Conservation (phyloP, 53 echinoderm and acorn worm species). For the Temnopleurus reevesii region DNA sequence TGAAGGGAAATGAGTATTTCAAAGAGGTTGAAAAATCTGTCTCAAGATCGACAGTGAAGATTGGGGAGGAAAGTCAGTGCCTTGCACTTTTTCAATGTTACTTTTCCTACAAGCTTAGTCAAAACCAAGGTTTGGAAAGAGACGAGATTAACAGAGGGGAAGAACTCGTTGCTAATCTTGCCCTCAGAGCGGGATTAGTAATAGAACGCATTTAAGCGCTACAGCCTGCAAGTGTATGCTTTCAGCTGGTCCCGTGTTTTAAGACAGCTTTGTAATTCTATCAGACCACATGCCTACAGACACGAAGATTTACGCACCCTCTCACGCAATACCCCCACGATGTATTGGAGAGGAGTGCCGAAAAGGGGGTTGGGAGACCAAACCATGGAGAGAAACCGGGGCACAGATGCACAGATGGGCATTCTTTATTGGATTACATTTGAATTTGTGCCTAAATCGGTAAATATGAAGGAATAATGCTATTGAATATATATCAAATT, state of each 20-base stretch:
- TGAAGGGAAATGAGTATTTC: conserved; percentile 2
- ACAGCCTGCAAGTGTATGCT: conserved; percentile 20
- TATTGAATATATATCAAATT: neutral
- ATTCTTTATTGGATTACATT: neutral
- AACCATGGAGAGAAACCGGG: neutral
- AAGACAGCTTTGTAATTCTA: conserved; percentile 38
- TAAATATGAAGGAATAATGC: neutral
- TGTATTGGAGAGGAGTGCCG: neutral
- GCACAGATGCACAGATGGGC: conserved; percentile 32
- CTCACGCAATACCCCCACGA: conserved; percentile 16
- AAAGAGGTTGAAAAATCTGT: neutral
- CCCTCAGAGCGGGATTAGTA: conserved; percentile 48
- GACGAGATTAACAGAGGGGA: conserved; percentile 21
- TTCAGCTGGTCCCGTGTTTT: conserved; percentile 41
- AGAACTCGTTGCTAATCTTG: conserved; percentile 30
- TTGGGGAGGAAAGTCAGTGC: neutral
- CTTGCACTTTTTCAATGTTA: conserved; percentile 49
- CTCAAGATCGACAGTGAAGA: neutral
- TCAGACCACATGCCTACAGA: conserved; percentile 38
- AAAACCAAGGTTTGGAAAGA: conserved; percentile 34
- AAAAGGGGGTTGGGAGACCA: neutral
- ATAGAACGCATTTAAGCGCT: conserved; percentile 36
- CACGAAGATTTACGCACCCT: conserved; percentile 14
- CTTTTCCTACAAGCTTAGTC: neutral
- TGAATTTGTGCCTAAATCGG: neutral